Evolutionary conservation across 2,113 vertebrate species (phyloP), one percentile per base, ranked within the genome.

Genomic region (Hypomesus transpacificus): DNA sequence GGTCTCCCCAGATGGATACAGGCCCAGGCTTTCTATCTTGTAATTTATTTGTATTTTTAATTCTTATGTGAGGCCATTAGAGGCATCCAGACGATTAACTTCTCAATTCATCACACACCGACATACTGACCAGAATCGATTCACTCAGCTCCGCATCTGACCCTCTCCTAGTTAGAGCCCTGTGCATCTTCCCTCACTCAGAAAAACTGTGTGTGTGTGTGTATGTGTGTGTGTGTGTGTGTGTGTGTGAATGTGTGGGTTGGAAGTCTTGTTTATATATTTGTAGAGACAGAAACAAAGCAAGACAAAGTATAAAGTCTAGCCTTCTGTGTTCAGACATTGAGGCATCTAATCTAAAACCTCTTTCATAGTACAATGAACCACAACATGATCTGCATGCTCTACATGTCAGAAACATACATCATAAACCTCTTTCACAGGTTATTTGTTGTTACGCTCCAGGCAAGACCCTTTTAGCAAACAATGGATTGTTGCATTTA

Each of bases 11-110:
- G 85, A 85, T 84, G 81, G 87, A 81, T 77, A 85, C 77, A 80
- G 78, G 80, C 79, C 70, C 68, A 60, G 71, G 66, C 69, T 84
- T 86, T 86, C 83, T 80, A 76, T 73, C 75, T 68, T 75, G 82
- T 87, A 79, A 90, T 90, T 88, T 85, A 85, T 90, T 85, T 86
- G 76, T 88, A 87, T 85, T 87, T 85, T 76, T 81, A 82, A 87
- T 88, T 82, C 75, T 82, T 72, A 69, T 73, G 76, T 84, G 66
- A 26, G 78, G 73, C 85, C 85, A 85, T 90, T 87, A 86, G 71
- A 87, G 85, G 84, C 64, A 75, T 88, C 86, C 73, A 69, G 78
- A 74, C 76, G 77, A 88, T 90, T 87, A 91, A 86, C 85, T 86
- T 81, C 73, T 79, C 81, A 80, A 88, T 89, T 86, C 81, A 87